phyloP scores from a whole-genome alignment of 2,888 invertebrate genomes.

The Melitaea athalia region DNA sequence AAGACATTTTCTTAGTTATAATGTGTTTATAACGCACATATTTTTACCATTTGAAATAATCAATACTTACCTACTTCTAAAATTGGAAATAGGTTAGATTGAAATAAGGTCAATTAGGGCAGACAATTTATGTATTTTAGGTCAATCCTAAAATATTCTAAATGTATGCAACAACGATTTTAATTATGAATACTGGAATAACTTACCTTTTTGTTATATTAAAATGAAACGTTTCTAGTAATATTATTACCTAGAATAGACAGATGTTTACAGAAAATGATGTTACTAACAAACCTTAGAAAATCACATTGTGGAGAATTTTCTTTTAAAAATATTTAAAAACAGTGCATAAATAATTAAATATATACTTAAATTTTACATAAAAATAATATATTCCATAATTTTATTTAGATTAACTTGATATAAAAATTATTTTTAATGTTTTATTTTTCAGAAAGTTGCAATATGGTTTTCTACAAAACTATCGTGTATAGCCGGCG shows the following conservation, averaged over 20 bases:
- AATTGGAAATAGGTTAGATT: constrained; percentile 2
- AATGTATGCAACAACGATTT: no score
- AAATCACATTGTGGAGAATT: no score
- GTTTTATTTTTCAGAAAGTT: constrained; percentile 27
- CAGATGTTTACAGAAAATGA: no score
- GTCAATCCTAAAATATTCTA: neutral
- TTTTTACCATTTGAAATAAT: neutral
- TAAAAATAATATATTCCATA: neutral
- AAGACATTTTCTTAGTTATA: no score
- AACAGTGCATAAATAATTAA: no score
- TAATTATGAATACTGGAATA: no score
- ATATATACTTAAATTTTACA: no score
- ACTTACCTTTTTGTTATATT: no score
- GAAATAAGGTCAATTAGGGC: neutral
- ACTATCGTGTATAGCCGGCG: constrained; percentile 21
- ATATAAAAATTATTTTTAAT: neutral
- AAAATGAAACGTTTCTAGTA: no score
- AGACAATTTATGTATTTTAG: constrained; percentile 7
- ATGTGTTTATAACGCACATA: neutral
- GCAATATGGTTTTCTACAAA: constrained; percentile 17
- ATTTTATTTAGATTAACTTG: neutral
- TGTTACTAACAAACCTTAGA: no score
- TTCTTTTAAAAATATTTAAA: no score
- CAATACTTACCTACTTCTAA: neutral
- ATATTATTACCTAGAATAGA: no score